phyloP scores from a whole-genome alignment of 2,888 invertebrate species.

The Argynnis bischoffii region DNA sequence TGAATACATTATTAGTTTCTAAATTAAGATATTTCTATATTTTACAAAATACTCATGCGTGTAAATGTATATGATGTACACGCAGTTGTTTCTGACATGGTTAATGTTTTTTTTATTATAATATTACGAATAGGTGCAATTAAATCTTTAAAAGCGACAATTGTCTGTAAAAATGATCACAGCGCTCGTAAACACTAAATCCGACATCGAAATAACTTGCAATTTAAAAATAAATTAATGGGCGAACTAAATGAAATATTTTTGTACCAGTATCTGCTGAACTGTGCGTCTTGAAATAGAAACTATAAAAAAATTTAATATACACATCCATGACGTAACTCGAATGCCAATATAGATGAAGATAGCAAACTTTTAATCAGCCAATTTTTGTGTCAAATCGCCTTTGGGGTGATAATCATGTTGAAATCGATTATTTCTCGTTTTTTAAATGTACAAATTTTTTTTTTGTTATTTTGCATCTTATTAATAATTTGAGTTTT shows the following conservation, averaged over 20 bases:
- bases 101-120: neutral
- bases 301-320: conserved; percentile 41
- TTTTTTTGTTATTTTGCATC: neutral
- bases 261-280: conserved; percentile 34
- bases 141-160: conserved; percentile 7
- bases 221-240: conserved; percentile 38
- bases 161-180: conserved; percentile 13
- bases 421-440: neutral
- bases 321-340: conserved; percentile 31
- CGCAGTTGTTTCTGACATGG: neutral
- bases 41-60: too few relatives aligned
- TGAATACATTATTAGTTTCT: too few relatives aligned
- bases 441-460: too few relatives aligned
- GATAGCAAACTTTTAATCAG: neutral
- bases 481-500: neutral
- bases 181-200: conserved; percentile 27
- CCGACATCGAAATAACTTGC: conserved; percentile 31
- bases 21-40: too few relatives aligned
- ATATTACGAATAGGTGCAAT: conserved; percentile 4
- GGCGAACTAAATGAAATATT: conserved; percentile 31
- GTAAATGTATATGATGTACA: too few relatives aligned
- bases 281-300: conserved; percentile 39
- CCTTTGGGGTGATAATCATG: neutral
- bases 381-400: neutral
- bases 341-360: conserved; percentile 14